Base-by-base conservation (phyloP, 2,888 invertebrate species). In the Scotopteryx bipunctaria region DNA sequence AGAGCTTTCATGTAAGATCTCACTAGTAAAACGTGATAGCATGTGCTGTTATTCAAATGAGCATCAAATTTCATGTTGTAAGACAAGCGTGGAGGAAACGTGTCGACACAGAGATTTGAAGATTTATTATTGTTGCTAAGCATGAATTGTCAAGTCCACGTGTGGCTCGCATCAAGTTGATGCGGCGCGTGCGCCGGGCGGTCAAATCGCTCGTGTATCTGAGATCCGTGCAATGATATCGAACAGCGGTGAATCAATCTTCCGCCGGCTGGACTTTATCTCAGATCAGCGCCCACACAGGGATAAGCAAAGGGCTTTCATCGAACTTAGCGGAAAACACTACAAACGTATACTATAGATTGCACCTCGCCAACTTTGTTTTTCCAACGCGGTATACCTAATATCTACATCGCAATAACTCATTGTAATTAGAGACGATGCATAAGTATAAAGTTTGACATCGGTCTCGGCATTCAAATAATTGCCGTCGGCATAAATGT, bases 181-280 rank as follows among this genome's bases (percentile, higher is more conserved):
- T 63, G 69, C 69, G 77, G 77, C 84, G 79, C 83, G 83, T 81
- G 83, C 81, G 67, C 66, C 50, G 56, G 44, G 53, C 62, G 66
- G 61, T 70, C 72, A 64, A 70, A 84, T 83, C 83, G 61, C 67
- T 71, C 70, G 64, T 71, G 69, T 76, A 82, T 83, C 80, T 73
- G 51, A 81, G 85, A 86, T 85, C 75, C 67, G 69, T 73, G 73
- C 72, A 67, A 57, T 71, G 86, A 86, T 88, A 85, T 70, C 69
- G 67, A 67, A 68, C 69, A 73, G 78, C 76, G 73, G 80, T 81
- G 85, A 86, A 89, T 89, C 86, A 86, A 89, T 89, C 85, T 87
- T 81, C 68, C 71, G 69, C 68, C 73, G 71, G 70, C 61, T 67
- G 64, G 71, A 74, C 73, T 71, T 81, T 86, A 87, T 87, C 87